Evolutionary conservation across 2,113 vertebrate species (phyloP), one percentile per base, ranked within the genome.

Genomic region (Archocentrus centrarchus): DNA sequence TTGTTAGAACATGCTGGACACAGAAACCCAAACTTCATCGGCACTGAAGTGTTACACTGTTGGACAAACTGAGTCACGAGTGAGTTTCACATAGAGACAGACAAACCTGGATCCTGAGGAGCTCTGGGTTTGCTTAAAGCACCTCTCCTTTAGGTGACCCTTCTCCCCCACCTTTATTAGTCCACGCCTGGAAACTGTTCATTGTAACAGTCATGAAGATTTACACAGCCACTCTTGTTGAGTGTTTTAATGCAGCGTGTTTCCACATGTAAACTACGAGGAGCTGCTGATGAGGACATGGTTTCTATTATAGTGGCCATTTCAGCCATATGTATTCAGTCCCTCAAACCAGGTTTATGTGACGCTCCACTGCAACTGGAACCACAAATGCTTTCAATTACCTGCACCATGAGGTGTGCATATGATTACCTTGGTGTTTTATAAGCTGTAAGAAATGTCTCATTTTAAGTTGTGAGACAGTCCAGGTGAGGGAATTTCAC

Each of bases 101-200:
- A 18, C 64, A 18, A 50, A 35, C 41, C 35, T 11, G 20, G 35
- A 76, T 11, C n/a, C 55, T 30, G 39, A 18, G 50, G 66, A 70
- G 11, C 24, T 73, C 57, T 0, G n/a, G 22, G 18, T 55, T 63
- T 58, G 41, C 57, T 64, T 30, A 63, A 79, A 47, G 20, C 24
- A 2, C 37, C 13, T 4, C 58, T 75, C 14, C 63, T 77, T 85
- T 44, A 75, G 47, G 14, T 32, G 18, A 63, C n/a, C 53, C 11
- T 4, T 70, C 17, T 39, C 24, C 27, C 20, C 18, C n/a, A 30
- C 39, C n/a, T 68, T 68, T 41, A 68, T 79, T 64, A 80, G 59
- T 57, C 80, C 91, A 94, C 94, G 96, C 95, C 96, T 97, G 97
- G 94, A 95, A 95, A 89, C 93, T 88, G 91, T 97, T 96, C 96